phyloP scores from a whole-genome alignment of 2,113 vertebrate genomes.

The Pardalotus punctatus region DNA sequence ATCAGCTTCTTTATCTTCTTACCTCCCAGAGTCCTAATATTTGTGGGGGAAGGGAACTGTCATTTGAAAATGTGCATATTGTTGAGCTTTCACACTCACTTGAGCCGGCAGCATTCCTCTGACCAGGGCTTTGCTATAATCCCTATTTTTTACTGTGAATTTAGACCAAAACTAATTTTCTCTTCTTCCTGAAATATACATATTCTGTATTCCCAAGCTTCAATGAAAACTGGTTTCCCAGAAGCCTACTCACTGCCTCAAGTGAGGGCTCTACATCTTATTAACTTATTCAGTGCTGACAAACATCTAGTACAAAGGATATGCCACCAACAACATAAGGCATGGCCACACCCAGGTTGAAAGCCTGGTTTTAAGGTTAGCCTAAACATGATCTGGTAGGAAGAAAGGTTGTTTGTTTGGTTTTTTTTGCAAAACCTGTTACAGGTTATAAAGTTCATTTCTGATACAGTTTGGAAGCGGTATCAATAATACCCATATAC shows the following conservation, averaged over 20 bases:
- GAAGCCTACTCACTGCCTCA: background rate
- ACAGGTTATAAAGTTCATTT: background rate
- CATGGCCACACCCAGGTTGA: rapidly evolving
- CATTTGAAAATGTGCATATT: background rate
- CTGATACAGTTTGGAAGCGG: background rate
- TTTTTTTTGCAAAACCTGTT: background rate
- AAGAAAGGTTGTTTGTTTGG: background rate
- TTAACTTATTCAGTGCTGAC: background rate
- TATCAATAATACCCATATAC: background rate
- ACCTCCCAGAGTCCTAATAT: background rate
- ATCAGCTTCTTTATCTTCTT: background rate
- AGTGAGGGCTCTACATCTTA: background rate
- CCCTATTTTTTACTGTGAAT: background rate
- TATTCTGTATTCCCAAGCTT: background rate
- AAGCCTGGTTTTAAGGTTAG: background rate
- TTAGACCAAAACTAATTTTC: background rate
- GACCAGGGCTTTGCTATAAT: rapidly evolving
- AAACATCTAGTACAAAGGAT: rapidly evolving
- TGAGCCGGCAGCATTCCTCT: background rate
- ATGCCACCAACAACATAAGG: background rate
- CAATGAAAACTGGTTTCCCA: background rate
- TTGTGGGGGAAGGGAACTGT: background rate
- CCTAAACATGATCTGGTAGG: background rate
- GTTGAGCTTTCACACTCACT: background rate
- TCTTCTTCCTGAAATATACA: background rate